These are phyloP conservation scores for Dendrolimus pini DNA, from an alignment of 2,888 invertebrate species.

Conservation along the genomic window DNA sequence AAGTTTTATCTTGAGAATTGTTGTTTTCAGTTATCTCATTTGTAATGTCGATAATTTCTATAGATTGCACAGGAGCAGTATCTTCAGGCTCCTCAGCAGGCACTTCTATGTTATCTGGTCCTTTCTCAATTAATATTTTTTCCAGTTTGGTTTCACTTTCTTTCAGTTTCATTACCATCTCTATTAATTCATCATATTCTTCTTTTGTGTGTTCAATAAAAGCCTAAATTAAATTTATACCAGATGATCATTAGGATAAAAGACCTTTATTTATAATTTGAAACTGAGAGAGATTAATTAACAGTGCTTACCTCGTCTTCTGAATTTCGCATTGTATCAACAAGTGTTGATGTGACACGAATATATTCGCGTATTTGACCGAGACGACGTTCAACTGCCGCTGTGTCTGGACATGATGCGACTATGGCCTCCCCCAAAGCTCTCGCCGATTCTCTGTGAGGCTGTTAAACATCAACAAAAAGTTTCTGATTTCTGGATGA, in stretches of 20 bases:
- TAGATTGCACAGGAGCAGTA: constrained; percentile 16
- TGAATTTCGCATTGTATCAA: constrained; percentile 81
- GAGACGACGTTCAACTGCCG: constrained; percentile 81
- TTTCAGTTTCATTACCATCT: constrained; percentile 81
- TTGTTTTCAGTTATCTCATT: constrained; percentile 18
- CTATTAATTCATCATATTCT: constrained; percentile 78
- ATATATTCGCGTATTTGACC: constrained; percentile 85
- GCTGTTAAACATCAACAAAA: constrained; percentile 22
- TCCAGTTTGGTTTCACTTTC: constrained; percentile 83
- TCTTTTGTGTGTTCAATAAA: constrained; percentile 71
- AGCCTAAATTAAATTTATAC: constrained; percentile 59
- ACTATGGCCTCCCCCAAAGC: constrained; percentile 66
- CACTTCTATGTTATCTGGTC: constrained; percentile 53
- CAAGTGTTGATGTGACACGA: constrained; percentile 81
- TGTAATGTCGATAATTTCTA: constrained; percentile 17
- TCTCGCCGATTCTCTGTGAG: constrained; percentile 60
- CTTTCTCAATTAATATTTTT: constrained; percentile 62
- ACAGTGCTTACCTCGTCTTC: constrained; percentile 78
- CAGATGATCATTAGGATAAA: constrained; percentile 11
- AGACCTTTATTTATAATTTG: too few relatives aligned
- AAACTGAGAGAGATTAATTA: too few relatives aligned
- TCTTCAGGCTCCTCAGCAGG: constrained; percentile 37
- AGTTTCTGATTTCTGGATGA: too few relatives aligned
- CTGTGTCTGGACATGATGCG: constrained; percentile 77
- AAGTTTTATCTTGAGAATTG: constrained; percentile 27